Evolutionary conservation across 1,140 invertebrate genomes (phyloP).

Genomic region (Papilio helenus): DNA sequence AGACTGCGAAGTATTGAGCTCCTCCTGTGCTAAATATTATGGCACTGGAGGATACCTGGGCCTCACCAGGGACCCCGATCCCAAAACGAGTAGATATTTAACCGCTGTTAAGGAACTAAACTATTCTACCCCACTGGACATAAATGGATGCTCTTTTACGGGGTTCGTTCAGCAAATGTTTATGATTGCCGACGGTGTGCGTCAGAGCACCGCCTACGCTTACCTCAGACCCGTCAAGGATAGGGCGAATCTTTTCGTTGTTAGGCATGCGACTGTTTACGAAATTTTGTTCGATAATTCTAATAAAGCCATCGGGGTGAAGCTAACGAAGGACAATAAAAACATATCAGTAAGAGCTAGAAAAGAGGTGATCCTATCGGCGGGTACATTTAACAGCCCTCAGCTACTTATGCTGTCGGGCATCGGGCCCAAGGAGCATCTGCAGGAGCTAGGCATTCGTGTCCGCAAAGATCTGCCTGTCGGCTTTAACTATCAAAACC

Average conservation of each 20-base stretch:
- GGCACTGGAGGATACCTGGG: slow-evolving; percentile 51
- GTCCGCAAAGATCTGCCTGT: slow-evolving; percentile 85
- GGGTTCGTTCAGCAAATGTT: slow-evolving; percentile 87
- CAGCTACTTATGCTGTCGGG: slow-evolving; percentile 85
- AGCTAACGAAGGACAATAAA: slow-evolving; percentile 70
- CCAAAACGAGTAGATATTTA: slow-evolving; percentile 43
- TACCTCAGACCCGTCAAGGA: slow-evolving; percentile 82
- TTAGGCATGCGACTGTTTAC: slow-evolving; percentile 70
- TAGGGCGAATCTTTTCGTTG: slow-evolving; percentile 81
- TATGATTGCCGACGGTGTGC: slow-evolving; percentile 87
- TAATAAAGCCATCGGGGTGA: slow-evolving; percentile 84
- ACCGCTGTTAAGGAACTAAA: slow-evolving; percentile 52
- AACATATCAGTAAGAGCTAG: slow-evolving; percentile 58
- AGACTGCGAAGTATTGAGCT: slow-evolving; percentile 42
- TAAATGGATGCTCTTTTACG: slow-evolving; percentile 88
- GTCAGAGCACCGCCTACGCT: slow-evolving; percentile 83
- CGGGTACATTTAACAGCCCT: slow-evolving; percentile 77
- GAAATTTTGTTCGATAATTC: slow-evolving; percentile 83
- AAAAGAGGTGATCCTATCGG: slow-evolving; percentile 85
- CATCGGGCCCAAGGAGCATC: slow-evolving; percentile 81
- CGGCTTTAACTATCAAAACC: slow-evolving; percentile 85
- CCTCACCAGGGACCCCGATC: slow-evolving; percentile 43
- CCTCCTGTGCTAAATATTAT: slow-evolving; percentile 45
- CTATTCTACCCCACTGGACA: slow-evolving; percentile 76
- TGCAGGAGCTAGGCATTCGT: slow-evolving; percentile 63